Evolutionary conservation across 2,113 vertebrate species (phyloP).

Genomic region (Trematomus loennbergii): DNA sequence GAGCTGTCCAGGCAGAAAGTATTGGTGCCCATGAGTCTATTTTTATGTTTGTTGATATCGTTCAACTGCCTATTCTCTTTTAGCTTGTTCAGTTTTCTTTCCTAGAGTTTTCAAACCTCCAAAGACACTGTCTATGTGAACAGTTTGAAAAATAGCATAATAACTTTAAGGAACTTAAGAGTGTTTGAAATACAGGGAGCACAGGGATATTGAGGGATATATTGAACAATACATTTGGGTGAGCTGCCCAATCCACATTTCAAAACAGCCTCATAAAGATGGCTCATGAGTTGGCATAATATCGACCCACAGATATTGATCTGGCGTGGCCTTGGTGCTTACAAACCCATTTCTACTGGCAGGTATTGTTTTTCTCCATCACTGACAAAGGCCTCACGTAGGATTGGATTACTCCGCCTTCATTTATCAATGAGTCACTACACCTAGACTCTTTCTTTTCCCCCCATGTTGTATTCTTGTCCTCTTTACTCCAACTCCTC

Average conservation of each 20-base stretch:
- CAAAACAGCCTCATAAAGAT: constrained; percentile 63
- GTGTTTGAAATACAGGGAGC: constrained; percentile 26
- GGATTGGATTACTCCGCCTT: constrained; percentile 35
- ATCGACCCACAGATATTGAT: constrained; percentile 62
- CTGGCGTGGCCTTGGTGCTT: constrained; percentile 29
- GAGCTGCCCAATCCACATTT: constrained; percentile 52
- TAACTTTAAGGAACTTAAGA: constrained; percentile 21
- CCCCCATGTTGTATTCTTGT: neutral
- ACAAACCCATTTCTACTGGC: constrained; percentile 39
- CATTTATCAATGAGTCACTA: constrained; percentile 23
- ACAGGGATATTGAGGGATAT: constrained; percentile 5
- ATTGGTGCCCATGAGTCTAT: neutral
- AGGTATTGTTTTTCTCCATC: constrained; percentile 22
- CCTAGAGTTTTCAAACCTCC: constrained; percentile 4
- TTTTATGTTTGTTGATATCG: neutral
- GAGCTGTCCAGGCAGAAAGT: neutral
- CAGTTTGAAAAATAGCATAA: constrained; percentile 16
- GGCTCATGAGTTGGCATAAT: constrained; percentile 35
- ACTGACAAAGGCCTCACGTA: constrained; percentile 38
- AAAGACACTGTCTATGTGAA: neutral
- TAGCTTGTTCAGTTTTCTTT: neutral
- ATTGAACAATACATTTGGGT: constrained; percentile 41
- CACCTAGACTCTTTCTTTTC: neutral
- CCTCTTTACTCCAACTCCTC: constrained; percentile 32
- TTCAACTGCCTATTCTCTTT: constrained; percentile 1